Conservation (phyloP, 1,140 invertebrate genomes). For the Meloidogyne floridensis region DNA sequence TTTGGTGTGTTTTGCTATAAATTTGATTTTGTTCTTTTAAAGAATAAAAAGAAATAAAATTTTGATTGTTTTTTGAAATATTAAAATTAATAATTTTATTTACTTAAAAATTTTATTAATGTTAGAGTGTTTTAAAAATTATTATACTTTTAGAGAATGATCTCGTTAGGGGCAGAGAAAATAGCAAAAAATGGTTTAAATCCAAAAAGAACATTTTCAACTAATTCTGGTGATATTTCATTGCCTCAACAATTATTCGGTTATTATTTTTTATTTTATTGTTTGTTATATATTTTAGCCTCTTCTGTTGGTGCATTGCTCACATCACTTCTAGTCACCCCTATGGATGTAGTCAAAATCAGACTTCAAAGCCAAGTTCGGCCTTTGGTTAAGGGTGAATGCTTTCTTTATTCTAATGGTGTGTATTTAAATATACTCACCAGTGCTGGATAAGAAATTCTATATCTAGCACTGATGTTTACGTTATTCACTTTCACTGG, state of each 20-base stretch:
- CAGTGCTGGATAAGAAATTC: neutral
- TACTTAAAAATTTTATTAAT: neutral
- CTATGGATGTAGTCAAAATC: slow-evolving; percentile 97
- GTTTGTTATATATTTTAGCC: slow-evolving; percentile 42
- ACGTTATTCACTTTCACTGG: too few species aligned
- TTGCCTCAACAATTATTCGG: slow-evolving; percentile 25
- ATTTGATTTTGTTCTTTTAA: neutral
- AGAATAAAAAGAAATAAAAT: neutral
- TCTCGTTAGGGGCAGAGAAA: neutral
- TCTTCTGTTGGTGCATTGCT: slow-evolving; percentile 53
- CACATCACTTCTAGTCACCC: slow-evolving; percentile 78
- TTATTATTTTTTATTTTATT: neutral
- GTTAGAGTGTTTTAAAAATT: neutral
- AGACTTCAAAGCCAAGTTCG: slow-evolving; percentile 90
- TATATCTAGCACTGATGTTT: too few species aligned
- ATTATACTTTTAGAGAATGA: neutral
- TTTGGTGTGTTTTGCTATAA: neutral
- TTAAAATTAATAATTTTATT: neutral
- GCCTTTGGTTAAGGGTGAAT: slow-evolving; percentile 79
- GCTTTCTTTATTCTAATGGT: slow-evolving; percentile 95
- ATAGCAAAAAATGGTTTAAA: neutral
- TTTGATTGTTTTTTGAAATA: neutral
- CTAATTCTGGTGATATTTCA: slow-evolving; percentile 19
- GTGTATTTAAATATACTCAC: neutral
- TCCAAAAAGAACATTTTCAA: neutral